phyloP scores from a whole-genome alignment of 2,113 vertebrate species.

The Cichladusa arquata region DNA sequence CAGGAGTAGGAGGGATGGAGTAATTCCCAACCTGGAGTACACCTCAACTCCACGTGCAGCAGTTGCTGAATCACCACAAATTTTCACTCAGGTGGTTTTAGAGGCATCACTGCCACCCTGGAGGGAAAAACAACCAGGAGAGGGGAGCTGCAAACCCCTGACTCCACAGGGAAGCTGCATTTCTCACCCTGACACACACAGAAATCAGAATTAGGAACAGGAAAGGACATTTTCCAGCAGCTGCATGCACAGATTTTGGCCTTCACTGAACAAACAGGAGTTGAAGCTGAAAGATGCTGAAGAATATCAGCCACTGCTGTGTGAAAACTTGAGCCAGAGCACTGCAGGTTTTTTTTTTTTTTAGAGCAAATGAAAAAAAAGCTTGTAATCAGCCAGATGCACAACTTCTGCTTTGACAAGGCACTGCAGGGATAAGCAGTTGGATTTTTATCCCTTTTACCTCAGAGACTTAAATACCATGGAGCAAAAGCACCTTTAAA shows the following conservation, averaged over 20 bases:
- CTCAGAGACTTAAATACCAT: not conserved
- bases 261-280: not conserved
- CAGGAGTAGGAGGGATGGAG: not conserved
- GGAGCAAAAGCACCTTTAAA: not conserved
- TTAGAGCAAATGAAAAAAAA: not conserved
- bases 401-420: not conserved
- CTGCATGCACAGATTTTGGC: not conserved
- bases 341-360: not conserved
- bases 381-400: not conserved
- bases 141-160: not conserved
- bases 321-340: not conserved
- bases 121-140: not conserved
- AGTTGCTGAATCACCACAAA: not conserved
- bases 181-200: not conserved
- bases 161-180: fast-evolving
- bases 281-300: not conserved
- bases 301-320: not conserved
- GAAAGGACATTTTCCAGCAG: not conserved
- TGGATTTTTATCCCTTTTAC: not conserved
- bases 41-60: not conserved
- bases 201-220: not conserved
- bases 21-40: not conserved
- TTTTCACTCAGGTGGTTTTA: not conserved
- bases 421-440: not conserved
- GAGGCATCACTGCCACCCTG: not conserved